Evolutionary conservation across 2,797 vertebrate genomes (phyloP).

Genomic region (Pipistrellus nathusii): DNA sequence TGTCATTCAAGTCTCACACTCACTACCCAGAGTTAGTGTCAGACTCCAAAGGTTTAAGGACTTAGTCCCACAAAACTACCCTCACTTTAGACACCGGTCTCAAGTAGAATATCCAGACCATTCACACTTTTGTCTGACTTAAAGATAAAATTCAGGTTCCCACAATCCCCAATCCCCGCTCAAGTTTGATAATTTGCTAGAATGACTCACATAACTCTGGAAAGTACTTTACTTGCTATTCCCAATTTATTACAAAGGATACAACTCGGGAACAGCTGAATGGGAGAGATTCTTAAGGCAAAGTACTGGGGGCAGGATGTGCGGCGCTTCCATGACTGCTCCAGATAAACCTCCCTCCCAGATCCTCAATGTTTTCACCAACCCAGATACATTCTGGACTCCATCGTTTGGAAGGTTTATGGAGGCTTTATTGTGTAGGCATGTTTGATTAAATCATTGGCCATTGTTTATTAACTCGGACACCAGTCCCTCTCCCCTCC

Average conservation of each 20-base stretch:
- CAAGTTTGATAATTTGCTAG: neutral
- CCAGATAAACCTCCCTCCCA: neutral
- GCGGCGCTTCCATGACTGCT: neutral
- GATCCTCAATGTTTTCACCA: neutral
- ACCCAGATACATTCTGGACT: neutral
- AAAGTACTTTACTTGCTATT: neutral
- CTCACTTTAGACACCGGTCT: neutral
- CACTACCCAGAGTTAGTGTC: neutral
- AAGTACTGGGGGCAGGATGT: neutral
- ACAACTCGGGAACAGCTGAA: neutral
- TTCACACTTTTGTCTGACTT: neutral
- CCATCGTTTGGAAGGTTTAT: neutral
- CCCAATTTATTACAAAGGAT: neutral
- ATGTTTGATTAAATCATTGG: neutral
- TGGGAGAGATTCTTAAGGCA: neutral
- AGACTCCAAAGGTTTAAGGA: neutral
- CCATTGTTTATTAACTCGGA: neutral
- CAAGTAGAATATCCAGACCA: neutral
- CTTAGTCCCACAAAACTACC: neutral
- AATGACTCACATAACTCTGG: neutral
- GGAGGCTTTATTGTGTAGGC: neutral
- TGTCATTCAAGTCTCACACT: neutral
- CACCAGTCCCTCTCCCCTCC: neutral
- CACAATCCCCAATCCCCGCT: neutral
- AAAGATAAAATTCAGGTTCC: neutral